phyloP scores from a whole-genome alignment of 2,888 invertebrate species.

The Sinelater perroti region DNA sequence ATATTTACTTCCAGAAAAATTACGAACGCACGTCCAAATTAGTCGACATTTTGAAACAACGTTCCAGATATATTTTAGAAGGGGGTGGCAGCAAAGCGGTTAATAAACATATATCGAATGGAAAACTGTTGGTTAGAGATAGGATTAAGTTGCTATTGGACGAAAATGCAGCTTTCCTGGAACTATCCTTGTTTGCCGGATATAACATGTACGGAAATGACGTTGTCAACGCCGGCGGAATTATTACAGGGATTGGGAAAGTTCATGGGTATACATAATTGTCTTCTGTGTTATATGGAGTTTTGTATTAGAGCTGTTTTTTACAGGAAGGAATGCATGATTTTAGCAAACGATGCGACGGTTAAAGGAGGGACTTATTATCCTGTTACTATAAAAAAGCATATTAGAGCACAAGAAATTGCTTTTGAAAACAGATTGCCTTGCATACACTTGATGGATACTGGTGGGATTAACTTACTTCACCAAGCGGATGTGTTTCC shows the following conservation, averaged over 20 bases:
- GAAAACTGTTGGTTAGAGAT: slow-evolving; percentile 91
- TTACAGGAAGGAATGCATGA: slow-evolving; percentile 77
- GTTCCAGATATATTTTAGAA: slow-evolving; percentile 70
- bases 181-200: slow-evolving; percentile 70
- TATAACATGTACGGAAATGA: slow-evolving; percentile 66
- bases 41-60: slow-evolving; percentile 73
- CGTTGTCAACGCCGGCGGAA: slow-evolving; percentile 81
- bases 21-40: slow-evolving; percentile 77
- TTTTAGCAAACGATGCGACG: slow-evolving; percentile 98
- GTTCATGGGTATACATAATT: slow-evolving; percentile 84
- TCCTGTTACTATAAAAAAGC: slow-evolving; percentile 97
- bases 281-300: too few relatives aligned
- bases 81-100: slow-evolving; percentile 82
- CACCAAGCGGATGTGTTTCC: slow-evolving; percentile 95
- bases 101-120: slow-evolving; percentile 81
- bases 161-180: slow-evolving; percentile 75
- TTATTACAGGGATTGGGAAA: slow-evolving; percentile 83
- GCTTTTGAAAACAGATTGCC: slow-evolving; percentile 91
- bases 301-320: slow-evolving; percentile 58
- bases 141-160: slow-evolving; percentile 90
- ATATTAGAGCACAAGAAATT: slow-evolving; percentile 94
- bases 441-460: slow-evolving; percentile 96
- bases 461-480: slow-evolving; percentile 96
- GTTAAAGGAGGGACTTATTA: slow-evolving; percentile 98
- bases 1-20: slow-evolving; percentile 78